phyloP scores from a whole-genome alignment of 2,888 invertebrate species.

The Drosophila monieri region DNA sequence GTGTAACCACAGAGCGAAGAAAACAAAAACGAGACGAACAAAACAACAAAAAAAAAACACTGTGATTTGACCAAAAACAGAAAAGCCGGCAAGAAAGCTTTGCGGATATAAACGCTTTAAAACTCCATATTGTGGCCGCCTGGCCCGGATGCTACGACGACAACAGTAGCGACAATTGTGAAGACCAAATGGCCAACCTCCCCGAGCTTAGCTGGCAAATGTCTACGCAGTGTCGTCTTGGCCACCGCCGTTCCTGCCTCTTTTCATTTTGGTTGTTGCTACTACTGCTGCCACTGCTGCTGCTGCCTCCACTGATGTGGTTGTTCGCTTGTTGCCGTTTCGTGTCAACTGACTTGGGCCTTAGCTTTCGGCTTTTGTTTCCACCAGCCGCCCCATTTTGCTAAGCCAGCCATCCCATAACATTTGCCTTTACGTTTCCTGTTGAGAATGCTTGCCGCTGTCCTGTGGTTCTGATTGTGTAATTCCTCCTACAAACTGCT shows the following conservation, averaged over 20 bases:
- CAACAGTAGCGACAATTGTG: slow-evolving; percentile 38
- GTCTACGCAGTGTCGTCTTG: slow-evolving; percentile 65
- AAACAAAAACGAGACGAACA: not conserved
- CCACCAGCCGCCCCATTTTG: slow-evolving; percentile 67
- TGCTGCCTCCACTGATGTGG: slow-evolving; percentile 19
- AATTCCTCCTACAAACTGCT: slow-evolving; percentile 36
- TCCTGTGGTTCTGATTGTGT: slow-evolving; percentile 46
- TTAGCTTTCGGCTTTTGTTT: slow-evolving; percentile 61
- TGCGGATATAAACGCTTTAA: slow-evolving; percentile 74
- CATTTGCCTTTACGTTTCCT: slow-evolving; percentile 74
- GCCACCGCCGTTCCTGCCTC: slow-evolving; percentile 23
- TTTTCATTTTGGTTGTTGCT: slow-evolving; percentile 19
- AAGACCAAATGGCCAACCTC: slow-evolving; percentile 59
- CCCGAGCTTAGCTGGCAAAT: slow-evolving; percentile 55
- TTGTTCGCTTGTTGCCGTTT: slow-evolving; percentile 48
- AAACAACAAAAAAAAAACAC: slow-evolving; percentile 38
- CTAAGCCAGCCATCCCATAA: slow-evolving; percentile 57
- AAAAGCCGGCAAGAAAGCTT: slow-evolving; percentile 59
- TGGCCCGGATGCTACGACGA: slow-evolving; percentile 66
- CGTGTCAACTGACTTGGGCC: slow-evolving; percentile 69
- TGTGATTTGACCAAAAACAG: slow-evolving; percentile 75
- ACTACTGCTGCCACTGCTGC: slow-evolving; percentile 24
- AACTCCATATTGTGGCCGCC: slow-evolving; percentile 58
- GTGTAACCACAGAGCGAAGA: slow-evolving; percentile 64
- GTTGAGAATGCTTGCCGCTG: slow-evolving; percentile 56